Evolutionary conservation across 2,797 vertebrate genomes (phyloP).

Genomic region (Pseudochirops cupreus): DNA sequence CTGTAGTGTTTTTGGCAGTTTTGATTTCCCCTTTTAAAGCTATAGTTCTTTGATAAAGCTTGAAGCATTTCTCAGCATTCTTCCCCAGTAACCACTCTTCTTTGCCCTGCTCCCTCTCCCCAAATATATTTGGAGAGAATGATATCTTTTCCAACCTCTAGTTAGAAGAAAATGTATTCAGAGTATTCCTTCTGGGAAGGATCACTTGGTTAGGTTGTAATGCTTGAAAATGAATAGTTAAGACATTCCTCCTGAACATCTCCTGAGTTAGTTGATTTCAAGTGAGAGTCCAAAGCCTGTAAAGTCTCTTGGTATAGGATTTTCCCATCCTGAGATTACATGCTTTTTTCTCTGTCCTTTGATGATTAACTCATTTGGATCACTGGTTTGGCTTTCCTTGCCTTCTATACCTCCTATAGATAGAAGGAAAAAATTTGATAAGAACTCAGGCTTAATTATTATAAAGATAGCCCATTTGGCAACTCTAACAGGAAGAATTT

Average conservation of each 20-base stretch:
- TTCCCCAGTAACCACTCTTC: neutral
- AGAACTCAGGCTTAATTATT: constrained; percentile 27
- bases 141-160: neutral
- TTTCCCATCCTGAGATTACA: constrained; percentile 5
- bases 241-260: neutral
- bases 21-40: constrained; percentile 29
- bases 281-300: neutral
- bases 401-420: neutral
- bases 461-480: constrained; percentile 2
- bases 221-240: constrained; percentile 21
- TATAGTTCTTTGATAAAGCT: constrained; percentile 4
- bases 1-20: neutral
- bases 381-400: constrained; percentile 1
- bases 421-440: neutral
- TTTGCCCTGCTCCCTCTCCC: neutral
- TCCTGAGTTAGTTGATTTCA: neutral
- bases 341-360: neutral
- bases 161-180: neutral
- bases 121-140: constrained; percentile 61
- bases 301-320: neutral
- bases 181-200: neutral
- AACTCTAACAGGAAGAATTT: neutral
- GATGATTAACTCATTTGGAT: neutral
- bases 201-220: neutral
- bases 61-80: constrained; percentile 39